These are phyloP conservation scores for Lepidostoma basale DNA, from an alignment of 1,140 invertebrate genomes.

Conservation along the genomic window DNA sequence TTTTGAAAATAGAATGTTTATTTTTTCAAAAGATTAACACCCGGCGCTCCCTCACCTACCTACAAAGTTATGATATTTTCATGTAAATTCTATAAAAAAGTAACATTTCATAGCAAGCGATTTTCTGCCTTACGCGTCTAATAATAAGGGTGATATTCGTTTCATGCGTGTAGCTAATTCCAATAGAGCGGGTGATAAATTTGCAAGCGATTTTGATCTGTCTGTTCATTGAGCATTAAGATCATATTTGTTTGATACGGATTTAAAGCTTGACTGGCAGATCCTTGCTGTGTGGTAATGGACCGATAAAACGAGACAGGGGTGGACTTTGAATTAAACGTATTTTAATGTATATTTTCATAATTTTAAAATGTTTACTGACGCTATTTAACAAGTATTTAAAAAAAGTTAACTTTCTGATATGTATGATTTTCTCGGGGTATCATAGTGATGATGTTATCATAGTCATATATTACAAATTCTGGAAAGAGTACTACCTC, in stretches of 20 bases:
- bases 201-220: background rate
- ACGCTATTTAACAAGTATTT: too few species aligned
- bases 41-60: constrained; percentile 2
- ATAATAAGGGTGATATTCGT: background rate
- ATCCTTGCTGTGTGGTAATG: constrained; percentile 6
- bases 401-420: too few species aligned
- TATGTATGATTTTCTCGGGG: too few species aligned
- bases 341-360: too few species aligned
- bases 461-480: too few species aligned
- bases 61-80: constrained; percentile 12
- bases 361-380: too few species aligned
- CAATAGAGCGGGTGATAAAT: background rate
- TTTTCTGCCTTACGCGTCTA: background rate
- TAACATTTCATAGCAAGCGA: background rate
- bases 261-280: constrained; percentile 20
- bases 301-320: background rate
- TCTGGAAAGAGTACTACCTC: too few species aligned
- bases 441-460: too few species aligned
- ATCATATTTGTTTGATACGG: background rate
- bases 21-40: background rate
- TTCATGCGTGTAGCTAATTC: background rate
- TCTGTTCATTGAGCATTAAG: background rate
- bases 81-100: constrained; percentile 4
- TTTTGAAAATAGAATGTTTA: background rate
- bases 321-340: constrained; percentile 4